These are phyloP conservation scores for Asteroscopus sphinx DNA, from an alignment of 2,888 invertebrate genomes.

Conservation along the genomic window DNA sequence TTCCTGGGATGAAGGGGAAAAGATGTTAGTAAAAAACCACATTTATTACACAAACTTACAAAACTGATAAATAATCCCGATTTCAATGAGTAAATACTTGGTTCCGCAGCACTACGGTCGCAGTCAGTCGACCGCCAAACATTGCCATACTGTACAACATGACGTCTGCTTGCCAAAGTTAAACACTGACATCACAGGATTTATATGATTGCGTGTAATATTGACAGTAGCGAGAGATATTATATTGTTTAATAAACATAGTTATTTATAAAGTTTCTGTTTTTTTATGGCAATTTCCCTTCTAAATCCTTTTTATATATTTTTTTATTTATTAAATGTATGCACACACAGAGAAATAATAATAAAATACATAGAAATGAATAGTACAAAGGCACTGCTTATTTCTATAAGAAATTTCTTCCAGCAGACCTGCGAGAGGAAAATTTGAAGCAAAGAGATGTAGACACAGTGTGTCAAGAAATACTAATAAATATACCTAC, in stretches of 20 bases:
- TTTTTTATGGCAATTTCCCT: background rate
- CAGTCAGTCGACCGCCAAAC: conserved; percentile 25
- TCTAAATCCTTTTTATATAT: background rate
- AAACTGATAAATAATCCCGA: background rate
- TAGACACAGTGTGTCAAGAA: too few relatives aligned
- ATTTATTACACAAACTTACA: too few relatives aligned
- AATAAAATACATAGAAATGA: too few relatives aligned
- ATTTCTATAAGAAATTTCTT: too few relatives aligned
- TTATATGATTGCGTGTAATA: conserved; percentile 31
- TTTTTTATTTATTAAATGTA: too few relatives aligned
- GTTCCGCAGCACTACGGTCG: conserved; percentile 11
- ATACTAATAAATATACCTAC: too few relatives aligned
- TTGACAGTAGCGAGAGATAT: conserved; percentile 43
- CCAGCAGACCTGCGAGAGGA: too few relatives aligned
- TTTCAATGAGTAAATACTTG: conserved; percentile 23
- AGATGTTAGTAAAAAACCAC: too few relatives aligned
- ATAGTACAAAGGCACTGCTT: too few relatives aligned
- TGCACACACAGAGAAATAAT: too few relatives aligned
- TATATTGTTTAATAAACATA: conserved; percentile 54
- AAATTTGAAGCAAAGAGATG: too few relatives aligned
- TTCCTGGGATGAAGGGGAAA: too few relatives aligned
- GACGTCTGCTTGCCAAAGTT: conserved; percentile 49
- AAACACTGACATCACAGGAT: conserved; percentile 25
- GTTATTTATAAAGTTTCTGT: conserved; percentile 44
- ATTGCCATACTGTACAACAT: conserved; percentile 53